Conservation (phyloP, 2,113 vertebrate species). For the Mobula hypostoma region DNA sequence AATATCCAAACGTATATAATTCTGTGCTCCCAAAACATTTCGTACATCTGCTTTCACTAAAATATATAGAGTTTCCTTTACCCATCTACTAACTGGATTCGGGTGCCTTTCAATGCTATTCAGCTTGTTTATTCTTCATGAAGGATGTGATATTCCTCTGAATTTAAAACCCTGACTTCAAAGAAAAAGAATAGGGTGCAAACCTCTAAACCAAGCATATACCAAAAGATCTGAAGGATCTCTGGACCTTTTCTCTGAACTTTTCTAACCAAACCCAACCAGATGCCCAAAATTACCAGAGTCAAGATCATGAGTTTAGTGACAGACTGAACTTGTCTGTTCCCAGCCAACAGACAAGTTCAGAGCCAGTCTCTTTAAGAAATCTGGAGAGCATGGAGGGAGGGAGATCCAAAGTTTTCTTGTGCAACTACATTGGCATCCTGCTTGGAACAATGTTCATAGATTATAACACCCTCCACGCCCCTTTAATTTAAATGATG, state of each 20-base stretch:
- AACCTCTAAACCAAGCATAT: not conserved
- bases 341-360: not conserved
- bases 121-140: not conserved
- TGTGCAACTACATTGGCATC: not conserved
- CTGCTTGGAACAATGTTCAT: too few species aligned
- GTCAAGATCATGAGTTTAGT: not conserved
- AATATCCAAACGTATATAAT: not conserved
- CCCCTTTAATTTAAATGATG: too few species aligned
- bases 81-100: not conserved
- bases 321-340: not conserved
- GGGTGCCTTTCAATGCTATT: not conserved
- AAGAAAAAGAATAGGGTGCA: not conserved
- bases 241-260: not conserved
- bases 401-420: not conserved
- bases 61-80: not conserved
- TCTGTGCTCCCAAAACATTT: not conserved
- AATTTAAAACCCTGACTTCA: not conserved
- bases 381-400: not conserved
- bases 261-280: not conserved
- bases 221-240: not conserved
- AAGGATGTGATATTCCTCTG: not conserved
- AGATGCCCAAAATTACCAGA: not conserved
- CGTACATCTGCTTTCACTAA: not conserved
- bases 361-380: not conserved
- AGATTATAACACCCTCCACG: too few species aligned